A percentile compares a stretch with the other conserved stretches of the same genome.
These are phyloP conservation scores for Anoplius nigerrimus DNA, from an alignment of 2,888 invertebrate genomes.

Conservation along the genomic window DNA sequence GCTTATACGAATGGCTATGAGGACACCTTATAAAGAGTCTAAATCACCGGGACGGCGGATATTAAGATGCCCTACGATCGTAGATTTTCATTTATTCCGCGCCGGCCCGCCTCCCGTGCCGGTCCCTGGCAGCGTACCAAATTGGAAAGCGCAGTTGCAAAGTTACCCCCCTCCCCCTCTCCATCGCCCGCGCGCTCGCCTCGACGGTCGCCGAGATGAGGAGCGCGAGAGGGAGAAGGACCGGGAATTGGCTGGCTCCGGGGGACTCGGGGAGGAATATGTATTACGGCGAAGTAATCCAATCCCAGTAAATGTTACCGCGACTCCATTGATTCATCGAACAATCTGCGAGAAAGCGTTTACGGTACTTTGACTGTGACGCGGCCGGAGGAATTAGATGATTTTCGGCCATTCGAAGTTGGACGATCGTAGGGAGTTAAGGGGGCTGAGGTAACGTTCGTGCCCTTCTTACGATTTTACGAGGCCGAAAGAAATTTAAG, in stretches of 20 bases:
- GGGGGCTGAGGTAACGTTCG: no score
- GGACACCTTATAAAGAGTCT: constrained; percentile 45
- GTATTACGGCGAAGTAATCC: constrained; percentile 57
- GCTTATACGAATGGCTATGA: constrained; percentile 28
- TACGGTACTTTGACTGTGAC: no score
- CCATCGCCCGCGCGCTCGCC: no score
- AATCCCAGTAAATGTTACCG: constrained; percentile 53
- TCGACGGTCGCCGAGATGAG: no score
- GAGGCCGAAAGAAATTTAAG: no score
- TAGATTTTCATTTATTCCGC: constrained; percentile 52
- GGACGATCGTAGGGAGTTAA: constrained; percentile 22
- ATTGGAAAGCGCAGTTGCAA: constrained; percentile 69
- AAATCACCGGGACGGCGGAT: constrained; percentile 42
- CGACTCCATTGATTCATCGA: constrained; percentile 58
- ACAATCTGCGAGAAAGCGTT: constrained; percentile 48
- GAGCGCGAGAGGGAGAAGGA: no score
- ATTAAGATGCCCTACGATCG: constrained; percentile 66
- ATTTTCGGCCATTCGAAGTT: constrained; percentile 37
- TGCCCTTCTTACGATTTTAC: no score
- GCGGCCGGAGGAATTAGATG: constrained; percentile 45
- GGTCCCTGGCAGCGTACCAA: constrained; percentile 67
- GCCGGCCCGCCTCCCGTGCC: constrained; percentile 44
- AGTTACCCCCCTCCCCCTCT: no score
- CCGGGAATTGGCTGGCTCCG: constrained; percentile 38
- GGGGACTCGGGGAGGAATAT: constrained; percentile 45